Percentiles rank a stretch among this genome's conserved stretches.
Evolutionary conservation across 2,113 vertebrate species (phyloP).

Genomic region (Peromyscus polionotus): DNA sequence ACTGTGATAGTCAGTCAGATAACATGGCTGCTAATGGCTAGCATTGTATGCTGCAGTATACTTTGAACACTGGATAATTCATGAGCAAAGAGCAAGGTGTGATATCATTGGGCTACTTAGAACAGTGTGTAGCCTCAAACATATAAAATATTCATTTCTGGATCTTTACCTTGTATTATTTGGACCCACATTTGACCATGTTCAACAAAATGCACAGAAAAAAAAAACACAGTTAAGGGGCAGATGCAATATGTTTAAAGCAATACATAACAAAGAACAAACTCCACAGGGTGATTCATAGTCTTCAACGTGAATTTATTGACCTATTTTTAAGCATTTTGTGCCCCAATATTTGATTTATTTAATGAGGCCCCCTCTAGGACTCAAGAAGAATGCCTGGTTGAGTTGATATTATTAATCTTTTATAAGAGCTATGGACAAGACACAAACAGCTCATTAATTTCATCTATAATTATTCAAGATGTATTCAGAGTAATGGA

Average conservation of each 20-base stretch:
- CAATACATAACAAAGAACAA: background rate
- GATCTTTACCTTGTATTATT: background rate
- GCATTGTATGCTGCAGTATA: background rate
- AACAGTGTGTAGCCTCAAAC: background rate
- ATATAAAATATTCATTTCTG: background rate
- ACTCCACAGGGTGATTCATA: background rate
- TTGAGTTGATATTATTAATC: background rate
- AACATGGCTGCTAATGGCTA: background rate
- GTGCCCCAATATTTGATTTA: background rate
- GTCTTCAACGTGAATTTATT: background rate
- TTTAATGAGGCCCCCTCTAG: background rate
- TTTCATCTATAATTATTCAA: background rate
- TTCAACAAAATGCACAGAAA: background rate
- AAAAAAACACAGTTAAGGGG: background rate
- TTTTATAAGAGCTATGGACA: constrained; percentile 2
- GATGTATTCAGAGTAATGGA: background rate
- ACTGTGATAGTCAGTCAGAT: background rate
- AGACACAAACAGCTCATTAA: background rate
- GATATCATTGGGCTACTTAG: background rate
- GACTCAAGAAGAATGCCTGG: background rate
- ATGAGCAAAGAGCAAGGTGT: background rate
- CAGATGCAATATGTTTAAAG: background rate
- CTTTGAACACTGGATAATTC: background rate
- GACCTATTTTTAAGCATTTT: background rate
- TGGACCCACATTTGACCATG: background rate